Conservation (phyloP, 2,888 invertebrate genomes). For the Lochmaea capreae region DNA sequence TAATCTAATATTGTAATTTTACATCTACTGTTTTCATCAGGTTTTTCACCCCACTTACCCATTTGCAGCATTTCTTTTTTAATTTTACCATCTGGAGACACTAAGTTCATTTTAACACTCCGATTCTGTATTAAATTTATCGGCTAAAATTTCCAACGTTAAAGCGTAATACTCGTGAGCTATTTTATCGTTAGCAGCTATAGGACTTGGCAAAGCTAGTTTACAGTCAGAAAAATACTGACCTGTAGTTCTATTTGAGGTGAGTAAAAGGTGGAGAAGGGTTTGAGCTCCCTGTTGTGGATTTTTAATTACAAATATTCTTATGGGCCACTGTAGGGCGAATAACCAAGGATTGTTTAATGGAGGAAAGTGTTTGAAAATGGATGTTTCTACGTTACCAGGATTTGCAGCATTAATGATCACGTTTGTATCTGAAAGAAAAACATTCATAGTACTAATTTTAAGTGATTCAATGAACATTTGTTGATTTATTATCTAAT, state of each 20-base stretch:
- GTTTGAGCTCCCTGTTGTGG: slow-evolving; percentile 65
- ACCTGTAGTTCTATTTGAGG: slow-evolving; percentile 60
- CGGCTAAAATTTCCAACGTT: slow-evolving; percentile 58
- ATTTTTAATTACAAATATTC: slow-evolving; percentile 61
- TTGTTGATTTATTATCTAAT: no score
- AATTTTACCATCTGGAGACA: slow-evolving; percentile 60
- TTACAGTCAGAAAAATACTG: slow-evolving; percentile 63
- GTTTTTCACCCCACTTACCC: slow-evolving; percentile 59
- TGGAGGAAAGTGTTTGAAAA: slow-evolving; percentile 62
- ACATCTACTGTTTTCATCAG: slow-evolving; percentile 61
- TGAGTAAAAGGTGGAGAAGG: slow-evolving; percentile 62
- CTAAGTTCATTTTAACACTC: slow-evolving; percentile 55
- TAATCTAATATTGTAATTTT: slow-evolving; percentile 55
- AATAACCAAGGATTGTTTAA: slow-evolving; percentile 60
- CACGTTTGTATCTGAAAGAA: slow-evolving; percentile 61
- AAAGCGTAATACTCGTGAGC: slow-evolving; percentile 59
- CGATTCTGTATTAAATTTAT: slow-evolving; percentile 59
- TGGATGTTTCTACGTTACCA: slow-evolving; percentile 65
- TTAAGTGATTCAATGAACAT: no score
- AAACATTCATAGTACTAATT: not conserved
- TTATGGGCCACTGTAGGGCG: slow-evolving; percentile 63
- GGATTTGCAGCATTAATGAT: slow-evolving; percentile 65
- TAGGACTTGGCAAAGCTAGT: slow-evolving; percentile 56
- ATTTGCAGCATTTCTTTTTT: slow-evolving; percentile 56
- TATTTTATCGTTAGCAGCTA: slow-evolving; percentile 57